Evolutionary conservation across 2,113 vertebrate species (phyloP).

Genomic region (Brachyhypopomus occidentalis): DNA sequence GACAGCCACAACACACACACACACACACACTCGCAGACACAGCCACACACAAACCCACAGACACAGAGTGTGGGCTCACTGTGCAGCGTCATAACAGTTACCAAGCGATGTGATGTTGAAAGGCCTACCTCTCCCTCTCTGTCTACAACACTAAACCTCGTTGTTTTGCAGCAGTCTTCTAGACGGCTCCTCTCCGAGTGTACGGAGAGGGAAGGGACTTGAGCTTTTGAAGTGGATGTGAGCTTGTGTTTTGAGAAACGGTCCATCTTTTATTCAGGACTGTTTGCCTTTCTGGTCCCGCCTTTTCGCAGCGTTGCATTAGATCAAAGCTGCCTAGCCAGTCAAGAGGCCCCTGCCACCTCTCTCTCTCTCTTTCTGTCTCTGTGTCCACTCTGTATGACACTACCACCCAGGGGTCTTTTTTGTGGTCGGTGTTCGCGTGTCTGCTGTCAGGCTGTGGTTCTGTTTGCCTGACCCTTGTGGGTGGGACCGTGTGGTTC

Average conservation of each 20-base stretch:
- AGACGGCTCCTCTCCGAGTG: neutral
- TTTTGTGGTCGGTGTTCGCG: neutral
- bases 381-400: neutral
- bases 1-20: no score
- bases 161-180: neutral
- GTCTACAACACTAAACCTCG: neutral
- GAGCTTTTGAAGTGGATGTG: conserved; percentile 13
- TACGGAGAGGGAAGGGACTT: neutral
- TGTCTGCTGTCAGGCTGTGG: neutral
- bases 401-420: neutral
- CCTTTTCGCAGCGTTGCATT: conserved; percentile 23
- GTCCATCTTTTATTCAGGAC: conserved; percentile 54
- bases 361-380: conserved; percentile 35
- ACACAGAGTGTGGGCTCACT: neutral
- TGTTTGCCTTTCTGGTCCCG: conserved; percentile 29
- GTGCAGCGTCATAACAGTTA: neutral
- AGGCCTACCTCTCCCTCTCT: neutral
- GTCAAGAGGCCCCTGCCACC: conserved; percentile 20
- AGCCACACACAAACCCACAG: neutral
- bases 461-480: neutral
- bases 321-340: conserved; percentile 48
- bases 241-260: conserved; percentile 23
- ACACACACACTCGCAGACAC: neutral
- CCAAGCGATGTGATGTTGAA: neutral
- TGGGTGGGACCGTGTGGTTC: neutral